Evolutionary conservation across 2,797 vertebrate species (phyloP), one percentile per base, ranked within the genome.

Genomic region (Erithacus rubecula): DNA sequence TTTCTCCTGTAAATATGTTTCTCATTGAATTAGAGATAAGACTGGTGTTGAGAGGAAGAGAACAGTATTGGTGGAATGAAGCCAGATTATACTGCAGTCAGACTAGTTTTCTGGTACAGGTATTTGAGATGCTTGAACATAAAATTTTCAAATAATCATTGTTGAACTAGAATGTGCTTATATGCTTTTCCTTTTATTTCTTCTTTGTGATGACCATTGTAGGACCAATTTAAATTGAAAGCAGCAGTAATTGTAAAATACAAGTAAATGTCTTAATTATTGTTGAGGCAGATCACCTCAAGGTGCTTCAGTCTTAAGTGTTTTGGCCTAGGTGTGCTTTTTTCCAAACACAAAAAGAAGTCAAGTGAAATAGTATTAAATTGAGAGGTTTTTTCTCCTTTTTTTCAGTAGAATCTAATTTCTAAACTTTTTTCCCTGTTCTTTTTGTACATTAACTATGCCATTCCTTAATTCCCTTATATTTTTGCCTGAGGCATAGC

Each of bases 1-100:
- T 64, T 90, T 83, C 29, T 88, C 32, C 55, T 82, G 72, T 83
- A 95, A 93, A 75, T 93, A 86, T 10, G 8, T 83, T 91, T 93
- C 84, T 92, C 55, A 90, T 71, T 1, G 15, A 94, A 86, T 92
- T 93, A 83, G 41, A 78, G 20, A 24, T 83, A 87, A 51, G 51
- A 86, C 14, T 63, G 44, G 6, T 17, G 8, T 37, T 70, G 53
- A 81, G 26, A 88, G 59, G 62, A 78, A 71, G 30, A 86, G 17
- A 94, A 7, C 3, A 46, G 44, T 16, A 34, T 9, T 75, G n/a
- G 53, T 56, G 14, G 67, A 91, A 94, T 27, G 24, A 69, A 63
- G 23, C 9, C 55, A 65, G n/a, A 37, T 63, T 70, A 70, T 51
- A 19, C 15, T 65, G 56, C 36, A 77, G 24, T 37, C 62, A 55